These are phyloP conservation scores for Spilogale gracilis DNA, from an alignment of 2,113 vertebrate species.

Conservation along the genomic window DNA sequence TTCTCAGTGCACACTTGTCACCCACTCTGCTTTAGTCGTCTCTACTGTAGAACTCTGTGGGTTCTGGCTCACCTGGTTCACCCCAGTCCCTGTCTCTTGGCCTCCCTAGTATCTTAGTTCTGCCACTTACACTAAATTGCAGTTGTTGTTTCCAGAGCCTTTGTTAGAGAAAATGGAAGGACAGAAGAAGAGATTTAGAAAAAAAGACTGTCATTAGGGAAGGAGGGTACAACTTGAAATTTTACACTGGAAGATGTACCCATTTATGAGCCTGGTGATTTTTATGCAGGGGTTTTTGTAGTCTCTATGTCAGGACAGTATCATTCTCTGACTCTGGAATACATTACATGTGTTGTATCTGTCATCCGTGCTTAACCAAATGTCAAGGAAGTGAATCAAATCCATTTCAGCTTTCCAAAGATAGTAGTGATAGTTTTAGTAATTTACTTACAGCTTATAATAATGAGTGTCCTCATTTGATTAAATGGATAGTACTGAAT, in stretches of 20 bases:
- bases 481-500: slow-evolving; percentile 36
- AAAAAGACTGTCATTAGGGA: not conserved
- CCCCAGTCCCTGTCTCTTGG: not conserved
- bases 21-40: not conserved
- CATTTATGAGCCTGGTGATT: slow-evolving; percentile 16
- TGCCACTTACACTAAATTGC: not conserved
- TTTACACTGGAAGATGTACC: slow-evolving; percentile 28
- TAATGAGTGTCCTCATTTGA: slow-evolving; percentile 41
- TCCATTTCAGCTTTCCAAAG: slow-evolving; percentile 56
- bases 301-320: not conserved
- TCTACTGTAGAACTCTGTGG: not conserved
- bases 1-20: not conserved
- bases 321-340: not conserved
- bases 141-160: not conserved
- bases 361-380: slow-evolving; percentile 17
- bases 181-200: not conserved
- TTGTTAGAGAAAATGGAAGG: slow-evolving; percentile 9
- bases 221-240: not conserved
- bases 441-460: slow-evolving; percentile 49
- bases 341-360: slow-evolving; percentile 51
- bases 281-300: slow-evolving; percentile 22
- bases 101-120: not conserved
- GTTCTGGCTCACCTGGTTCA: not conserved
- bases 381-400: slow-evolving; percentile 52
- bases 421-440: slow-evolving; percentile 52